These are phyloP conservation scores for Heliothis peltigera DNA, from an alignment of 2,888 invertebrate genomes.

Conservation along the genomic window DNA sequence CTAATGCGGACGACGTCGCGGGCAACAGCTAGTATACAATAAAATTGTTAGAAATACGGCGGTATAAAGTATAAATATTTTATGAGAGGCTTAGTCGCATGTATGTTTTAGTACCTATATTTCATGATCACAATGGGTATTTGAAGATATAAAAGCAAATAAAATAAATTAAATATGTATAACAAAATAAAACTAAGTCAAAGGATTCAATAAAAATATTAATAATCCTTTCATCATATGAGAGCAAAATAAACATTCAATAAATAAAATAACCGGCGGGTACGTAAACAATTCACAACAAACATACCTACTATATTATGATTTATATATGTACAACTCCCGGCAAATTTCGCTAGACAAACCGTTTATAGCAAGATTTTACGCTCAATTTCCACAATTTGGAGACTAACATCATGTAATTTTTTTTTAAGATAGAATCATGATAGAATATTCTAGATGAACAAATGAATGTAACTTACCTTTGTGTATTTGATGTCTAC, in stretches of 20 bases:
- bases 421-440: not conserved
- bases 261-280: not conserved
- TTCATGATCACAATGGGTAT: no score
- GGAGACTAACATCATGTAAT: not conserved
- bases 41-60: not conserved
- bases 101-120: no score
- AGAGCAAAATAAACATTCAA: not conserved
- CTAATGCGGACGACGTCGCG: no score
- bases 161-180: no score
- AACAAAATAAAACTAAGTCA: no score
- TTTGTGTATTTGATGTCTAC: constrained; percentile 88
- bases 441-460: not conserved
- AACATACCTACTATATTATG: not conserved
- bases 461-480: constrained; percentile 69
- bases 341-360: constrained; percentile 2
- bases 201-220: no score
- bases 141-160: no score
- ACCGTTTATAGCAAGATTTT: not conserved
- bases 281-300: not conserved
- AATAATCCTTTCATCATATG: not conserved
- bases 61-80: not conserved
- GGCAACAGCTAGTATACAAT: no score
- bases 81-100: not conserved
- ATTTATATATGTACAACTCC: not conserved
- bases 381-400: not conserved